A percentile compares a stretch with the other conserved stretches of the same genome.
These are phyloP conservation scores for Catharus fuscescens DNA, from an alignment of 2,113 vertebrate species.

Conservation along the genomic window DNA sequence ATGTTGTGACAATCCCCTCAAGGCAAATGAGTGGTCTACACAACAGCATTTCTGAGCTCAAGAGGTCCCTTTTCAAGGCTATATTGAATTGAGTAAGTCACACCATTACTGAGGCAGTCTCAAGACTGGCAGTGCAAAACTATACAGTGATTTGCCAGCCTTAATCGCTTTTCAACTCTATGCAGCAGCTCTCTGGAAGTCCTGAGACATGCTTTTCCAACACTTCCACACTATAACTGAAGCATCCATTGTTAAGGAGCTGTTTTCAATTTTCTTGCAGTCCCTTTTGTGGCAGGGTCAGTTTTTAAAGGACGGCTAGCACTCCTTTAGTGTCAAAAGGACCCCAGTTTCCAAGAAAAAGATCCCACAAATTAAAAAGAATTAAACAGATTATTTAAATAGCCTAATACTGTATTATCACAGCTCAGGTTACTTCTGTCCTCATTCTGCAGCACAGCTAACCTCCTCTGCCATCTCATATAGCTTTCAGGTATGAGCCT, in stretches of 20 bases:
- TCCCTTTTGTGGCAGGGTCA: slow-evolving; percentile 52
- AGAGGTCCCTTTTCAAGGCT: slow-evolving; percentile 62
- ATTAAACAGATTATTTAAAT: slow-evolving; percentile 51
- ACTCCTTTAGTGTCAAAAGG: slow-evolving; percentile 58
- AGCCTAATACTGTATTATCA: slow-evolving; percentile 45
- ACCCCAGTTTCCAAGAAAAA: slow-evolving; percentile 48
- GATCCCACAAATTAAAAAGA: slow-evolving; percentile 59
- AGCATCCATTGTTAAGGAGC: slow-evolving; percentile 54
- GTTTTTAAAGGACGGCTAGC: slow-evolving; percentile 36
- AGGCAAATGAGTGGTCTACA: slow-evolving; percentile 61
- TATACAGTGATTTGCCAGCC: slow-evolving; percentile 61
- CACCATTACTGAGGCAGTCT: slow-evolving; percentile 45
- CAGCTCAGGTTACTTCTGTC: slow-evolving; percentile 31
- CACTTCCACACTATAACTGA: slow-evolving; percentile 62
- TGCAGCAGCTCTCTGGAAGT: slow-evolving; percentile 59
- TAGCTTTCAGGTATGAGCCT: background rate
- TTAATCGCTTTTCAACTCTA: slow-evolving; percentile 71
- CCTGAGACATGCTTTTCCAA: slow-evolving; percentile 65
- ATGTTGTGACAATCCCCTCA: slow-evolving; percentile 53
- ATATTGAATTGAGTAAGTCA: slow-evolving; percentile 65
- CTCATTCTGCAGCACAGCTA: slow-evolving; percentile 4
- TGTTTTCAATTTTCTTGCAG: slow-evolving; percentile 62
- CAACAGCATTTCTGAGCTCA: slow-evolving; percentile 60
- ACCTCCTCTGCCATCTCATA: background rate
- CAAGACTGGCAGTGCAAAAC: slow-evolving; percentile 63